These are phyloP conservation scores for Daktulosphaira vitifoliae DNA, from an alignment of 1,140 invertebrate species.

Conservation along the genomic window DNA sequence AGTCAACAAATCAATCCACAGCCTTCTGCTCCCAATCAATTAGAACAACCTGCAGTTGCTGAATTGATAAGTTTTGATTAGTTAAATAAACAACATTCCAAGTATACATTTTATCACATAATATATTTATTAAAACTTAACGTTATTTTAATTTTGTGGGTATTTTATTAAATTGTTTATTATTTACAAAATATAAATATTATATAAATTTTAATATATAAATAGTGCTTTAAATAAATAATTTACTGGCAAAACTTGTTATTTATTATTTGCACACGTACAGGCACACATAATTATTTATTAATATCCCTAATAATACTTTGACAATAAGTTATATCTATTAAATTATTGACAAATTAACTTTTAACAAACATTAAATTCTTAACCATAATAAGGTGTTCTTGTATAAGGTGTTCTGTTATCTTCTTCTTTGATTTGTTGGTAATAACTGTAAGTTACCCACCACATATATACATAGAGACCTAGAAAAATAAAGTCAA, in stretches of 20 bases:
- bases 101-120: conserved; percentile 10
- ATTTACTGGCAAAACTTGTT: background rate
- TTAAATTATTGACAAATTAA: too few species aligned
- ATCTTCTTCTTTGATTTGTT: conserved; percentile 37
- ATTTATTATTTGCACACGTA: too few species aligned
- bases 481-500: conserved; percentile 37
- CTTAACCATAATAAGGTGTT: conserved; percentile 25
- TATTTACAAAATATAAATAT: conserved; percentile 29
- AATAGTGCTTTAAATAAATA: conserved; percentile 21
- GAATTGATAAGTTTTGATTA: conserved; percentile 32
- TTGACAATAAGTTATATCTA: too few species aligned
- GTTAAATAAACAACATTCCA: conserved; percentile 2
- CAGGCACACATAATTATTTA: too few species aligned
- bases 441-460: conserved; percentile 48
- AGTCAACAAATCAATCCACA: conserved; percentile 28
- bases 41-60: conserved; percentile 16
- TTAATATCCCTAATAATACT: too few species aligned
- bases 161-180: conserved; percentile 32
- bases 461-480: conserved; percentile 46
- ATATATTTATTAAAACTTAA: conserved; percentile 21
- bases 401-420: conserved; percentile 29
- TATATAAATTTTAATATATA: conserved; percentile 28
- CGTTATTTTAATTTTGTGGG: conserved; percentile 31
- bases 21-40: conserved; percentile 12
- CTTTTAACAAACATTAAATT: background rate